A percentile compares a stretch with the other conserved stretches of the same genome.
These are phyloP conservation scores for Seriola quinqueradiata DNA, from an alignment of 2,113 vertebrate genomes.

Conservation along the genomic window DNA sequence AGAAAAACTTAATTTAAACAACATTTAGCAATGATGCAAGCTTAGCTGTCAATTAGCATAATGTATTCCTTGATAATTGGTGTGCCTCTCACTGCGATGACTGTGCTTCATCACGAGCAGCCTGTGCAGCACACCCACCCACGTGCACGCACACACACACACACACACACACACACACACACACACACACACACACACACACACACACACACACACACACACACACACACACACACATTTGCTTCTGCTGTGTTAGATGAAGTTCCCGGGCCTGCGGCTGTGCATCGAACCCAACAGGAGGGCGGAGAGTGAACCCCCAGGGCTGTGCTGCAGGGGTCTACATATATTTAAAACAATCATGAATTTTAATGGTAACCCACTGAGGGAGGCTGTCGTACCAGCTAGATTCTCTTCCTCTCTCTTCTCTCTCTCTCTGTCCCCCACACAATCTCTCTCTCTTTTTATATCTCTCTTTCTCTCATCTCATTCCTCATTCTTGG, in stretches of 20 bases:
- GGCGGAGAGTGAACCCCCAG: constrained; percentile 59
- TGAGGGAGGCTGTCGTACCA: constrained; percentile 59
- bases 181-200: not conserved
- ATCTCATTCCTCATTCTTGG: constrained; percentile 44
- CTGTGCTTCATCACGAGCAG: constrained; percentile 37
- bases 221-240: not conserved
- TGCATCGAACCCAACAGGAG: constrained; percentile 60
- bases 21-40: constrained; percentile 63
- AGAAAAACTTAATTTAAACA: constrained; percentile 54
- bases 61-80: constrained; percentile 73
- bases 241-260: constrained; percentile 54
- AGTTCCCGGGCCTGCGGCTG: constrained; percentile 54
- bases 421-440: not conserved
- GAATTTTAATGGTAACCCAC: constrained; percentile 79
- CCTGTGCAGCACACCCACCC: constrained; percentile 2
- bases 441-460: not conserved
- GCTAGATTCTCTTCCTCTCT: constrained; percentile 14
- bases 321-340: constrained; percentile 70
- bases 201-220: not conserved
- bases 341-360: constrained; percentile 83
- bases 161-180: not conserved
- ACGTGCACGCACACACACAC: not conserved
- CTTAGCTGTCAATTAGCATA: constrained; percentile 52
- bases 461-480: constrained; percentile 41
- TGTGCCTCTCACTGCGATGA: constrained; percentile 39